A percentile compares a stretch with the other conserved stretches of the same genome.
Conservation (phyloP, 53 echinoderm and acorn worm species). For the Hippasteria phrygiana region DNA sequence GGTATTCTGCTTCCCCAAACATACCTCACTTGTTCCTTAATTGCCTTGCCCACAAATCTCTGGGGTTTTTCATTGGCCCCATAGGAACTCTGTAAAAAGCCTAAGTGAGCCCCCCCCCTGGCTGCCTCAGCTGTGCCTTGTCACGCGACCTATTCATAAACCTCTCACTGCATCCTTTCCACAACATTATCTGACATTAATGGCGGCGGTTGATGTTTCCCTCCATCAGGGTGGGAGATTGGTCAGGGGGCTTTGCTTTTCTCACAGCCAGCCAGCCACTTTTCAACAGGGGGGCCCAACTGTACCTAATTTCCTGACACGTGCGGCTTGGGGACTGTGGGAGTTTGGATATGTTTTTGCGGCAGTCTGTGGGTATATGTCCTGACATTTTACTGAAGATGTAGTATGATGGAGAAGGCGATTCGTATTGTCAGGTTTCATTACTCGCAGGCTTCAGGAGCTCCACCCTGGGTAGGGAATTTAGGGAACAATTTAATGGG, state of each 20-base stretch:
- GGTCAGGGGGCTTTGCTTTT: background rate
- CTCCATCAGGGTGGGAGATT: background rate
- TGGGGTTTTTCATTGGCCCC: too few relatives aligned
- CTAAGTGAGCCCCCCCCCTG: background rate
- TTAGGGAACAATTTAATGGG: background rate
- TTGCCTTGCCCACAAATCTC: too few relatives aligned
- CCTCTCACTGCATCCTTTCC: background rate
- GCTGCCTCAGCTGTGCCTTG: too few relatives aligned
- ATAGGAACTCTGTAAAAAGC: background rate
- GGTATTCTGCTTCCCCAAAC: too few relatives aligned
- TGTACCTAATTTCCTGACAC: background rate
- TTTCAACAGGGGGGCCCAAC: background rate
- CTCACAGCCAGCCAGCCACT: too few relatives aligned
- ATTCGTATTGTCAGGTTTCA: background rate
- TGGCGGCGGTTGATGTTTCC: background rate
- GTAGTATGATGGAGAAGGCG: background rate
- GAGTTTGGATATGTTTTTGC: background rate
- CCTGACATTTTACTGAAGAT: conserved; percentile 12
- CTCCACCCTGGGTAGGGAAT: background rate
- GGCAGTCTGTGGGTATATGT: background rate
- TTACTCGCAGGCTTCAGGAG: background rate
- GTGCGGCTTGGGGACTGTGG: background rate
- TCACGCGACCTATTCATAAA: background rate
- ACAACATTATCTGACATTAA: background rate
- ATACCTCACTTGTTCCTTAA: too few relatives aligned